Base-by-base conservation (phyloP, 92 coral and sea anemone species). In the Epizoanthus stellaris region DNA sequence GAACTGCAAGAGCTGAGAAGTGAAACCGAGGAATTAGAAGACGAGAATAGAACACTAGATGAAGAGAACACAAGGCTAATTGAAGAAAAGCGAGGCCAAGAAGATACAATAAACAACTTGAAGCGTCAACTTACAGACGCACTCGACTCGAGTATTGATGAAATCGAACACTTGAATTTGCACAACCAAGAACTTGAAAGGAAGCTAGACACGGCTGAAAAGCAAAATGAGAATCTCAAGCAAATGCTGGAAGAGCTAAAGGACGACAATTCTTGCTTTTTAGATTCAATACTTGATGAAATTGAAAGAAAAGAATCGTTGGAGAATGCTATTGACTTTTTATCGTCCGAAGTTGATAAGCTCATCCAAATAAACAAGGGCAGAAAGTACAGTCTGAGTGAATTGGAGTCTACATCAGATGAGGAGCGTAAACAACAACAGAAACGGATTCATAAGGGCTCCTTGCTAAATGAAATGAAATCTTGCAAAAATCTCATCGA, bases 121-220 rank as follows among this genome's bases (percentile, higher is more conserved):
- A 92, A 95, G 69, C 82, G 86, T 19, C 98, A 97, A 53, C 81
- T 97, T 52, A 95, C 92, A 76, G 99, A 97, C 43, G 95, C 98
- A 40, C 86, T 97, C 12, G 99, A 97, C 70, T 93, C 99, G 9
- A 97, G 93, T 57, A 89, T 97, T 15, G 99, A 97, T 43, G 99
- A 97, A 89, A 94, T 97, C 68, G 99, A 97, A 47, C 97, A 94
- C 10, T 60, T 97, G 80, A 95, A 93, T 53, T 85, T 70, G 1
- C 86, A 89, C 34, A 97, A 93, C 42, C 93, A 93, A 56, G 92
- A 88, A 62, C 86, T 97, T 14, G 91, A 92, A 68, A 65, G 23
- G 5, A 88, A 85, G 87, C 75, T 91, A 15, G 84, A 94, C 38
- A 68, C 79, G 5, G 56, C 85, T 7, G 89, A 88, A 53, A 88